phyloP scores from a whole-genome alignment of 2,797 vertebrate genomes.

The Hemibagrus guttatus region DNA sequence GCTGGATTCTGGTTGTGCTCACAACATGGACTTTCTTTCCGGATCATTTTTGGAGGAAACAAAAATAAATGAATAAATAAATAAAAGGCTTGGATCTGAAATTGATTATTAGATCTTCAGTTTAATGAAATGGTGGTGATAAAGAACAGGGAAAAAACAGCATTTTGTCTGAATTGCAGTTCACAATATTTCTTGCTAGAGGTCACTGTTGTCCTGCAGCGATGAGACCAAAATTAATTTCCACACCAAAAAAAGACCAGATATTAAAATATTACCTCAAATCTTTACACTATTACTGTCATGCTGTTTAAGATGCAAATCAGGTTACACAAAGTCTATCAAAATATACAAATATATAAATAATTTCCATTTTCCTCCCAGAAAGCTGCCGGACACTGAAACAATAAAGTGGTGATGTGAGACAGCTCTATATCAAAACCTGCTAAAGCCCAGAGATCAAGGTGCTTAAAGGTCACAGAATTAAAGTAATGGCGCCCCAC shows the following conservation, averaged over 20 bases:
- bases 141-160: too few species aligned
- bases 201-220: conserved; percentile 27
- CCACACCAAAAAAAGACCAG: not conserved
- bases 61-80: not conserved
- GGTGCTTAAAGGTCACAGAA: not conserved
- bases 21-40: not conserved
- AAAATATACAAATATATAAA: not conserved
- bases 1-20: not conserved
- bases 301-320: not conserved
- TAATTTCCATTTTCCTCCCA: not conserved
- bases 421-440: not conserved
- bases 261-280: not conserved
- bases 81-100: not conserved
- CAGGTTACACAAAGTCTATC: not conserved
- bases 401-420: not conserved
- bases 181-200: conserved; percentile 9
- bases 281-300: not conserved
- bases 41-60: not conserved
- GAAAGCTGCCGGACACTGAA: not conserved
- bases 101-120: not conserved
- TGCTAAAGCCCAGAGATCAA: too few species aligned
- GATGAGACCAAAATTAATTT: not conserved
- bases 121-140: not conserved
- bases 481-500: not conserved
- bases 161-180: not conserved